Conservation (phyloP, 2,888 invertebrate genomes). For the Graphium colonna region DNA sequence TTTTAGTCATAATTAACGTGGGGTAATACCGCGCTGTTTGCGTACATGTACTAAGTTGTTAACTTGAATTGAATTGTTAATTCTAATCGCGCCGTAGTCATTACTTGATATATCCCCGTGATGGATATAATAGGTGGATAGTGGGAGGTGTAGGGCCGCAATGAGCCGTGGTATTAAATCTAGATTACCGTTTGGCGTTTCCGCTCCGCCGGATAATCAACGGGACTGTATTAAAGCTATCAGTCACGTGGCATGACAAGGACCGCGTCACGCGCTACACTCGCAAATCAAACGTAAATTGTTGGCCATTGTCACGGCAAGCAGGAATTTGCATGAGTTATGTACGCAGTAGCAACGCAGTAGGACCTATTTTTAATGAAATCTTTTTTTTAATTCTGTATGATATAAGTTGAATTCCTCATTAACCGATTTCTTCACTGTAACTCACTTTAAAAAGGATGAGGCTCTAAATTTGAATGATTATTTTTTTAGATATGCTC, state of each 20-base stretch:
- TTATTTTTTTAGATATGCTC: no score
- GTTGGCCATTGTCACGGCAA: constrained; percentile 43
- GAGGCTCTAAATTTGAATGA: no score
- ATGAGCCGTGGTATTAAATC: constrained; percentile 74
- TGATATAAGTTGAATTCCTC: no score
- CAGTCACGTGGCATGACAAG: constrained; percentile 69
- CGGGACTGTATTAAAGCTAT: constrained; percentile 76
- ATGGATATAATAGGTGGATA: constrained; percentile 35
- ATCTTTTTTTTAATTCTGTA: neutral
- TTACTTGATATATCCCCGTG: constrained; percentile 6
- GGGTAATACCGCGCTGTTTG: neutral
- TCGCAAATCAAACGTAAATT: constrained; percentile 55
- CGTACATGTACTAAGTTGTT: neutral
- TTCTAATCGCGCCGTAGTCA: constrained; percentile 13
- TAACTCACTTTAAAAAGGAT: no score
- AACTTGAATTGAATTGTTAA: constrained; percentile 12
- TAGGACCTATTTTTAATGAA: neutral
- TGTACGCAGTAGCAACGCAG: constrained; percentile 4
- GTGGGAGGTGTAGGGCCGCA: constrained; percentile 45
- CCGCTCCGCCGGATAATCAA: constrained; percentile 69
- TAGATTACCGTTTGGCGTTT: constrained; percentile 75
- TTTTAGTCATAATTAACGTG: no score
- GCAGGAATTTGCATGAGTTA: constrained; percentile 45
- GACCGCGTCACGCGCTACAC: constrained; percentile 49
- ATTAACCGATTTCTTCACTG: no score